Evolutionary conservation across 2,888 invertebrate species (phyloP), one percentile per base, ranked within the genome.

Genomic region (Diogma glabrata): DNA sequence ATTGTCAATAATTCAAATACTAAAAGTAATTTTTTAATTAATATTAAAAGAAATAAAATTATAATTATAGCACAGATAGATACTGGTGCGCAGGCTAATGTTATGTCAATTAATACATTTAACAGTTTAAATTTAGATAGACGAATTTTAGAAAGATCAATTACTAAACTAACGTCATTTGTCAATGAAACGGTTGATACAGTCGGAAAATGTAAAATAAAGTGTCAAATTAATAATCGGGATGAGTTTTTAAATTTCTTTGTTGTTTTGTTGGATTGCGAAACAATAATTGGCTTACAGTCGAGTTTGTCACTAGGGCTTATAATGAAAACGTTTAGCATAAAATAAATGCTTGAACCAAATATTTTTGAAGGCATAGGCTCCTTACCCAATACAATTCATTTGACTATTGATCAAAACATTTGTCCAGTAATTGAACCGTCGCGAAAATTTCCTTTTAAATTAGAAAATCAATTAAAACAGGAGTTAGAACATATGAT

Each of bases 81-180:
- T 45, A 45, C 45, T 12, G 45, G 45, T 9, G 45, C 45, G 20
- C 23, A 45, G n/a, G 17, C 19, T 9, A 45, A 45, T 45, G 22
- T 45, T 4, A 23, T 45, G n/a, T 45, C 45, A 8, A 22, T 22
- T 9, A 22, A 45, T 20, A 45, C 17, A 12, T 45, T 45, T 20
- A 3, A 45, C n/a, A 23, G 7, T 45, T 45, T 45, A 9, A 45
- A 45, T 22, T 20, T 33, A 33, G 12, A 33, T 33, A 33, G 33
- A 33, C 7, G 12, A 33, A 12, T 10, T 12, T 14, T 33, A 6
- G 4, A 33, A 33, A 33, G 33, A 33, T 33, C 4, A 3, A 33
- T 33, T 33, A 33, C 33, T 33, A 33, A 33, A 33, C 12, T 33
- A 33, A 33, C 33, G 33, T 33, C 12, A 33, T 33, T 33, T 33